Base-by-base conservation (phyloP, 2,113 vertebrate species). In the Sinocyclocheilus anshuiensis region DNA sequence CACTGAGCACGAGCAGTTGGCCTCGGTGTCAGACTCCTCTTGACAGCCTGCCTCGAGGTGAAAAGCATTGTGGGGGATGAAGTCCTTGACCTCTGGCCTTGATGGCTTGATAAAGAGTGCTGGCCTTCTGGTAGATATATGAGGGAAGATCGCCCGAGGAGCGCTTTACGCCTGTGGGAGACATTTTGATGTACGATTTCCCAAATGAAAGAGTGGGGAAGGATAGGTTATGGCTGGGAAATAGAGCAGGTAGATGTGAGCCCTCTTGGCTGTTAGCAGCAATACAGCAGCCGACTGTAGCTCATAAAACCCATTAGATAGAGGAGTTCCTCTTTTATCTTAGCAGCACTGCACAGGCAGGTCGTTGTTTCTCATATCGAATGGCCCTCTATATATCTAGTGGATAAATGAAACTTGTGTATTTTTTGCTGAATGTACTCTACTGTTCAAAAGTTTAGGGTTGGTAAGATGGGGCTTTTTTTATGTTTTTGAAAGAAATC, bases 81-180 rank as follows among this genome's bases (percentile, higher is more conserved):
- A 92, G 92, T 92, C 93, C 92, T 92, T 94, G 93, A 94, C 94
- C 93, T 87, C 86, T 89, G 91, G 88, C 89, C 92, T 91, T 88
- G 33, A 24, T 88, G 91, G 90, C 86, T 84, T 93, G 94, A 94
- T 93, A 92, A 92, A 94, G 86, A 93, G 92, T 90, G 91, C 92
- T 92, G 93, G 93, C 93, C 93, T 94, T 94, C 90, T 87, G 91
- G 93, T 91, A 63, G 89, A 90, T 92, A 90, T 85, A 87, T 93
- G 91, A 91, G 87, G 26, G 86, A 92, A 88, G 90, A 87, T 79
- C 8, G 89, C n/a, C 42, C 89, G 92, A 90, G 87, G 89, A 92
- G 92, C 45, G 83, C 39, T 88, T 88, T 87, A 84, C 81, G 87
- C 93, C 92, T 91, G 88, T 24, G 93, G 93, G 93, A 94, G 90